A percentile compares a stretch with the other conserved stretches of the same genome.
phyloP scores from a whole-genome alignment of 2,888 invertebrate species.

The Nomada ruficornis region DNA sequence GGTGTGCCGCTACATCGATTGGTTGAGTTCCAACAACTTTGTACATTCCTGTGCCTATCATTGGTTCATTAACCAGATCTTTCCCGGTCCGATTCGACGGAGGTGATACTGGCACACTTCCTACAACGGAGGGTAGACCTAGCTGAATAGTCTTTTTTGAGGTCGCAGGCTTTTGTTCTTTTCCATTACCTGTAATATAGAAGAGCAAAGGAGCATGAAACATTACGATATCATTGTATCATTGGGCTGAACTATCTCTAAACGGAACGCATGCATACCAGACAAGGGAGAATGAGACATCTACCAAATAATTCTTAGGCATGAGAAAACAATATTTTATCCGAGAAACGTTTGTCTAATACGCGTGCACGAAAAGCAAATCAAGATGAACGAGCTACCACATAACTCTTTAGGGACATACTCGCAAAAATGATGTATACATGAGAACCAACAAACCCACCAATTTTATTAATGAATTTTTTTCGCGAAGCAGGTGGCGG shows the following conservation, averaged over 20 bases:
- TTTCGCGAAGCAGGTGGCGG: slow-evolving; percentile 80
- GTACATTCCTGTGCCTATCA: slow-evolving; percentile 84
- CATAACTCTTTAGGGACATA: slow-evolving; percentile 48
- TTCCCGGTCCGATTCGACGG: slow-evolving; percentile 80
- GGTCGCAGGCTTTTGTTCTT: slow-evolving; percentile 75
- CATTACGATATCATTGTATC: not conserved
- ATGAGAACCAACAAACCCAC: slow-evolving; percentile 71
- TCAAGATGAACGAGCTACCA: slow-evolving; percentile 59
- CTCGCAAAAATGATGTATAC: slow-evolving; percentile 52
- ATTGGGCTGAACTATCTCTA: slow-evolving; percentile 25
- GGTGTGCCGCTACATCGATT: slow-evolving; percentile 96
- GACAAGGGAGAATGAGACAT: slow-evolving; percentile 45
- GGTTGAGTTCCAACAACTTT: slow-evolving; percentile 91
- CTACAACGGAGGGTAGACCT: slow-evolving; percentile 80
- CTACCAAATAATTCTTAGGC: slow-evolving; percentile 56
- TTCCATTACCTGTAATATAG: slow-evolving; percentile 77
- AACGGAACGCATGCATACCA: slow-evolving; percentile 50
- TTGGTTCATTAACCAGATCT: slow-evolving; percentile 81
- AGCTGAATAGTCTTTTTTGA: slow-evolving; percentile 82
- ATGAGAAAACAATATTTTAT: slow-evolving; percentile 39
- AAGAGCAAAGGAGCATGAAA: slow-evolving; percentile 18
- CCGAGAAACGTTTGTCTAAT: slow-evolving; percentile 54
- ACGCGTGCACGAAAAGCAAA: slow-evolving; percentile 69
- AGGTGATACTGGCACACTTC: slow-evolving; percentile 77
- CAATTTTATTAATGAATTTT: slow-evolving; percentile 85